Base-by-base conservation (phyloP, 2,797 vertebrate species). In the Acanthiza pusilla region DNA sequence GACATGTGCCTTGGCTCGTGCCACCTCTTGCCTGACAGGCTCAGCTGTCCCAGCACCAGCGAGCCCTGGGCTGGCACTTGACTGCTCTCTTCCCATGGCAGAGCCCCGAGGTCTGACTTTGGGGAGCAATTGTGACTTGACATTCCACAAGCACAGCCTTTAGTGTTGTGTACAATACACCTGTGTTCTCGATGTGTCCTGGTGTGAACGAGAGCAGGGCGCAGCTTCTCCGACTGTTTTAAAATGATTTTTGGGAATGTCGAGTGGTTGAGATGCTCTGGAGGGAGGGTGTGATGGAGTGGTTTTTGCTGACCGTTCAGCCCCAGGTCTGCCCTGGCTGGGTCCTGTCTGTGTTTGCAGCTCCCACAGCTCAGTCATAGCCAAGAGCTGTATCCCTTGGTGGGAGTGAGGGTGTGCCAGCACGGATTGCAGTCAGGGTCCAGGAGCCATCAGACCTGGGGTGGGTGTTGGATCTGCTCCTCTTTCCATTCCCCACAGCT, bases 81-180 rank as follows among this genome's bases (percentile, higher is more conserved):
- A 0, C 48, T 29, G 34, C 3, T n/a, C 42, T 23, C 42, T 26
- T 32, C 42, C 38, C 19, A 0, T 2, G 32, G 3, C 4, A 32
- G 29, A 70, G 85, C 55, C 13, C 5, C 3, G 12, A 34, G 71
- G 5, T 43, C 38, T 15, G n/a, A 9, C 43, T 50, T 29, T 13
- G 11, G 50, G 62, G 34, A 81, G 2, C 58, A n/a, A 1, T 3
- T 40, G 40, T 5, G 29, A 29, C 40, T 53, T 53, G 27, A 40
- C 17, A 26, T 21, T 40, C 40, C 40, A 16, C n/a, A 4, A 3
- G 36, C 34, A 16, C 48, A 27, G 11, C 22, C 53, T 40, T 30
- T 16, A 6, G 53, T 3, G 0, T 6, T 74, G 18, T 40, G 66
- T 15, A 8, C 66, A 32, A 0, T 22, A 30, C 57, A 40, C 19